A percentile compares a stretch with the other conserved stretches of the same genome.
Evolutionary conservation across 2,797 vertebrate species (phyloP).

Genomic region (Macrochelys suwanniensis): DNA sequence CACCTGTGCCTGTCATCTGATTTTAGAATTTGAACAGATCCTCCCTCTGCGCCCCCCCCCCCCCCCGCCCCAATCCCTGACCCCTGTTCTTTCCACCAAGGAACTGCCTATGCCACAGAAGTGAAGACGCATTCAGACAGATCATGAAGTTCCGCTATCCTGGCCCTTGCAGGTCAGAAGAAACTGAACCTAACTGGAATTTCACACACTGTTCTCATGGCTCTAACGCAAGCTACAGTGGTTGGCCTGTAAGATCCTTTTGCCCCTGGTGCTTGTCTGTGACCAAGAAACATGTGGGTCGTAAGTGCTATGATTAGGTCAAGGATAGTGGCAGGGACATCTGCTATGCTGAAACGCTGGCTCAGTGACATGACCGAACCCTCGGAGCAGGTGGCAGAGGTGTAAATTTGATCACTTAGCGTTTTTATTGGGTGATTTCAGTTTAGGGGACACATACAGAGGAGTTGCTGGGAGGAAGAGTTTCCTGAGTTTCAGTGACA

Average conservation of each 20-base stretch:
- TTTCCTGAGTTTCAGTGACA: background rate
- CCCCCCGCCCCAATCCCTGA: background rate
- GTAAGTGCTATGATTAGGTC: slow-evolving; percentile 74
- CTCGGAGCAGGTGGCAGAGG: slow-evolving; percentile 66
- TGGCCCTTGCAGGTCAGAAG: slow-evolving; percentile 71
- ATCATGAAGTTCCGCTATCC: slow-evolving; percentile 77
- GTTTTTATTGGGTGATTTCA: slow-evolving; percentile 48
- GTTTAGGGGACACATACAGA: background rate
- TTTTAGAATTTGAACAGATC: slow-evolving; percentile 70
- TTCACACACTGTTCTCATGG: slow-evolving; percentile 67
- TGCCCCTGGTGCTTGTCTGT: slow-evolving; percentile 63
- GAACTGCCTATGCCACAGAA: slow-evolving; percentile 50
- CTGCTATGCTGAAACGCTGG: slow-evolving; percentile 54
- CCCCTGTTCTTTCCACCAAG: slow-evolving; percentile 29
- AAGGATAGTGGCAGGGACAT: slow-evolving; percentile 78
- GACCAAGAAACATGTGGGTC: slow-evolving; percentile 21
- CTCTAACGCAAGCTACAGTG: slow-evolving; percentile 34
- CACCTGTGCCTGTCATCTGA: slow-evolving; percentile 80
- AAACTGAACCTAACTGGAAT: slow-evolving; percentile 77
- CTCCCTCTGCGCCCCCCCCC: background rate
- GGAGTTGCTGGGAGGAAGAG: background rate
- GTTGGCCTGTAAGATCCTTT: slow-evolving; percentile 35
- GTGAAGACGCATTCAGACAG: slow-evolving; percentile 76
- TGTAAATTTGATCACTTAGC: slow-evolving; percentile 38
- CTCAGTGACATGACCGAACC: slow-evolving; percentile 65